Evolutionary conservation across 2,888 invertebrate species (phyloP), one percentile per base, ranked within the genome.

Genomic region (Rhagium mordax): DNA sequence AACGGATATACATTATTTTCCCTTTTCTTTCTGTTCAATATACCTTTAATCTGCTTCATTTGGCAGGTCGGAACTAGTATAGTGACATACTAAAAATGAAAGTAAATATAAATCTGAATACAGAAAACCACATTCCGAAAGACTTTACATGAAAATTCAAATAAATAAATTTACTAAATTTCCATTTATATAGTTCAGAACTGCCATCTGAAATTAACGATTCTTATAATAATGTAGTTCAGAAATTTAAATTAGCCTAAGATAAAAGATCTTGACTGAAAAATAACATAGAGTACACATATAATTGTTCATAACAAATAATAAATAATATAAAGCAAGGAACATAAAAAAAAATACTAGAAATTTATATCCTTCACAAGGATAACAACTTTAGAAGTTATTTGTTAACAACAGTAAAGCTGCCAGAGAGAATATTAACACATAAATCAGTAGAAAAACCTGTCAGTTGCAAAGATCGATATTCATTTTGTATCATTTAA

Each of bases 281-380:
- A 51, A 16, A 8, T 10, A 51, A 51, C 55, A 15, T 15, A 57
- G 24, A 8, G 10, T 27, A 57, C 55, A 59, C 8, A 29, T 33
- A 33, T 13, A 13, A 2, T 33, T 13, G 2, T 6, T 13, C 33
- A 33, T 33, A 33, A 33, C 33, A 59, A 59, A 49, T 21, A 57
- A 62, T 33, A 65, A 57, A 66, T 41, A 51, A 41, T 21, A 13
- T 60, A 66, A 60, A 64, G 59, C 67, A 77, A 78, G 78, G 77
- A 81, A 79, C 77, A 69, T 66, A 77, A 72, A 78, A 75, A n/a
- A n/a, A 77, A 68, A 71, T 64, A 67, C 68, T 70, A 67, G 60
- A 60, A 73, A 76, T 83, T 82, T 81, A 79, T 57, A 81, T 82
- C 83, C 82, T 83, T 81, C 69, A 65, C n/a, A 81, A 82, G 81